These are phyloP conservation scores for Andricus quercusramuli DNA, from an alignment of 2,888 invertebrate genomes.

Conservation along the genomic window DNA sequence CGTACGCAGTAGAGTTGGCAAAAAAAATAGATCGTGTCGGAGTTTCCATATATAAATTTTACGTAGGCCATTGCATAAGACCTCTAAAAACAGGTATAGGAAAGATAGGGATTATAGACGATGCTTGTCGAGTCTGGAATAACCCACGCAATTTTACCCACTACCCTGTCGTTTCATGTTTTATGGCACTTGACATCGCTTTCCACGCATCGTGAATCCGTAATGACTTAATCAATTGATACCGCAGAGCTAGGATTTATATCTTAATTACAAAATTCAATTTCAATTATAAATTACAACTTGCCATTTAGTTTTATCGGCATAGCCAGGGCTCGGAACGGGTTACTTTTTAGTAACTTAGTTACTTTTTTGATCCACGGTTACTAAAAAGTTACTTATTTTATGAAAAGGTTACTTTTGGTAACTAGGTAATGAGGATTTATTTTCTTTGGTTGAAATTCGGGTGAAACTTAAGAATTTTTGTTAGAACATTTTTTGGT, in stretches of 20 bases:
- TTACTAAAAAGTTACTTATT: too few species aligned
- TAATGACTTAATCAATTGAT: constrained; percentile 17
- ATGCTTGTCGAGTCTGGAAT: constrained; percentile 25
- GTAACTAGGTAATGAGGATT: too few species aligned
- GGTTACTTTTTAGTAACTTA: too few species aligned
- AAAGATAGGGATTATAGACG: constrained; percentile 28
- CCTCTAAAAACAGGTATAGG: constrained; percentile 35
- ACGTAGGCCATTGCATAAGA: constrained; percentile 37
- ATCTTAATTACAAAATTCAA: constrained; percentile 1
- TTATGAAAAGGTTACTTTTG: too few species aligned
- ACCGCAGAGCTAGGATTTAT: not conserved
- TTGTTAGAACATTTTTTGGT: too few species aligned
- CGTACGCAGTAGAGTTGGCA: constrained; percentile 14
- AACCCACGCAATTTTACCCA: constrained; percentile 40
- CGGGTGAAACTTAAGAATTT: too few species aligned
- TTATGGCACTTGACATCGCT: constrained; percentile 31
- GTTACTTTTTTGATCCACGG: too few species aligned
- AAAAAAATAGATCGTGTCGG: constrained; percentile 16
- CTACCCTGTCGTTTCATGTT: constrained; percentile 34
- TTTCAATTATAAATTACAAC: constrained; percentile 3
- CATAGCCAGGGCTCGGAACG: too few species aligned
- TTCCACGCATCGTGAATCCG: constrained; percentile 22
- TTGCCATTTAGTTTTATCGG: not conserved
- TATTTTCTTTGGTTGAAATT: too few species aligned
- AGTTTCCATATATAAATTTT: constrained; percentile 55